These are phyloP conservation scores for Ormyrus rosae DNA, from an alignment of 2,888 invertebrate species.

Conservation along the genomic window DNA sequence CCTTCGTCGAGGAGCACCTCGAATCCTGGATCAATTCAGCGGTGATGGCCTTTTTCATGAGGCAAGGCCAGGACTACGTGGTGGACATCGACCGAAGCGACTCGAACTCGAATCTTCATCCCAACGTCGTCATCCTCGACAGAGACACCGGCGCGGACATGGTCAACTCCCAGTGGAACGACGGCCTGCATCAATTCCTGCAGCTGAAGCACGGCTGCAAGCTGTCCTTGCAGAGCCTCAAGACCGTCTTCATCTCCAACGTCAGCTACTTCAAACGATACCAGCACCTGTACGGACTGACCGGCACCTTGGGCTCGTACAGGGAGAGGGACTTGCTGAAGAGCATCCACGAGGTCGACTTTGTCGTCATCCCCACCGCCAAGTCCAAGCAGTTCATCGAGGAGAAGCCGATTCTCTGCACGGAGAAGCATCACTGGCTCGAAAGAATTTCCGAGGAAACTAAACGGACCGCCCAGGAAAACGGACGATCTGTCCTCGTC, in stretches of 20 bases:
- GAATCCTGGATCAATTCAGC: too few relatives aligned
- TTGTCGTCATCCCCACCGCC: not conserved
- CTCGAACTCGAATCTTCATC: too few relatives aligned
- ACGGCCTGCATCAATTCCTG: slow-evolving; percentile 73
- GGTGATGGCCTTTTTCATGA: too few relatives aligned
- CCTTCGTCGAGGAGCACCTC: too few relatives aligned
- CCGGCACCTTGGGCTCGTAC: slow-evolving; percentile 11
- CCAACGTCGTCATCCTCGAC: too few relatives aligned
- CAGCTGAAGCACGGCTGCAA: slow-evolving; percentile 72
- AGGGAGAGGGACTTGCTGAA: not conserved
- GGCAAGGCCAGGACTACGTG: too few relatives aligned
- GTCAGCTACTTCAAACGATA: slow-evolving; percentile 54
- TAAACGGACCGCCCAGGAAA: too few relatives aligned
- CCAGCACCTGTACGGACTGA: slow-evolving; percentile 6
- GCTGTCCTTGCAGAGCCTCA: slow-evolving; percentile 67
- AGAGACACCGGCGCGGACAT: slow-evolving; percentile 66
- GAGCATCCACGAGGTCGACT: slow-evolving; percentile 7
- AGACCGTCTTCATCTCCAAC: slow-evolving; percentile 73
- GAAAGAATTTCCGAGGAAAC: too few relatives aligned
- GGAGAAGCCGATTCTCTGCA: too few relatives aligned
- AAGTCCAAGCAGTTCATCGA: slow-evolving; percentile 46
- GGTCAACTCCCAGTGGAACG: slow-evolving; percentile 69
- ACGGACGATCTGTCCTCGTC: too few relatives aligned
- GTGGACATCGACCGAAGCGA: too few relatives aligned
- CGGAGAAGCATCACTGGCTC: too few relatives aligned